Percentiles rank a stretch among this genome's conserved stretches.
Evolutionary conservation across 2,888 invertebrate genomes (phyloP).

Genomic region (Achlya flavicornis): DNA sequence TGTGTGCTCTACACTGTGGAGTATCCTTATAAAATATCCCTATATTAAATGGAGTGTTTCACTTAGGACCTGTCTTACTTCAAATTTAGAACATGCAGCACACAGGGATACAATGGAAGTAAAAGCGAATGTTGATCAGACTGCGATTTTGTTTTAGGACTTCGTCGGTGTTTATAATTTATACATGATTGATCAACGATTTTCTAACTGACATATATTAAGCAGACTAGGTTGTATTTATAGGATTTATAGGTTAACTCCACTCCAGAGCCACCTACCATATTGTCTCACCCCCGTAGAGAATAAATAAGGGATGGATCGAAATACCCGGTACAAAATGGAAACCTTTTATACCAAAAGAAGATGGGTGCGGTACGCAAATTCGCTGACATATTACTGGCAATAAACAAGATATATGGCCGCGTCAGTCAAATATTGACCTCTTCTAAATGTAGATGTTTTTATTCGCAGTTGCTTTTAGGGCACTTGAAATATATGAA

Average conservation of each 20-base stretch:
- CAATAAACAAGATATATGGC: slow-evolving; percentile 65
- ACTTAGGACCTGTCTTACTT: background rate
- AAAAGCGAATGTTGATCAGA: too few relatives aligned
- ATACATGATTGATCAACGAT: too few relatives aligned
- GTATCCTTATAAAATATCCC: slow-evolving; percentile 33
- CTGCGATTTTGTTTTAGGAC: too few relatives aligned
- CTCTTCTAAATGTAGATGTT: slow-evolving; percentile 14
- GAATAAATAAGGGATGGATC: slow-evolving; percentile 1
- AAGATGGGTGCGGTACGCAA: slow-evolving; percentile 50
- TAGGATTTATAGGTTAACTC: background rate
- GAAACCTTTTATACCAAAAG: slow-evolving; percentile 35
- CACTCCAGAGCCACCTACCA: background rate
- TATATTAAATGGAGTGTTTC: slow-evolving; percentile 30
- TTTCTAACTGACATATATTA: background rate
- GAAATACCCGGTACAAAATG: slow-evolving; percentile 24
- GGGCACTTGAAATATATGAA: background rate
- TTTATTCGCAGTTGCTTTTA: background rate
- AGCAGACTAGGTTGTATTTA: background rate
- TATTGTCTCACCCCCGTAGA: background rate
- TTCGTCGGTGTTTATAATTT: too few relatives aligned
- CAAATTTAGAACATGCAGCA: background rate
- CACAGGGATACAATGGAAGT: too few relatives aligned
- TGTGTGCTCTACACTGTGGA: slow-evolving; percentile 35
- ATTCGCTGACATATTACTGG: slow-evolving; percentile 71
- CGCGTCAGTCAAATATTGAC: slow-evolving; percentile 31